Percentiles rank a stretch among this genome's conserved stretches.
Conservation (phyloP, 2,797 vertebrate species). For the Cyclura pinguis region DNA sequence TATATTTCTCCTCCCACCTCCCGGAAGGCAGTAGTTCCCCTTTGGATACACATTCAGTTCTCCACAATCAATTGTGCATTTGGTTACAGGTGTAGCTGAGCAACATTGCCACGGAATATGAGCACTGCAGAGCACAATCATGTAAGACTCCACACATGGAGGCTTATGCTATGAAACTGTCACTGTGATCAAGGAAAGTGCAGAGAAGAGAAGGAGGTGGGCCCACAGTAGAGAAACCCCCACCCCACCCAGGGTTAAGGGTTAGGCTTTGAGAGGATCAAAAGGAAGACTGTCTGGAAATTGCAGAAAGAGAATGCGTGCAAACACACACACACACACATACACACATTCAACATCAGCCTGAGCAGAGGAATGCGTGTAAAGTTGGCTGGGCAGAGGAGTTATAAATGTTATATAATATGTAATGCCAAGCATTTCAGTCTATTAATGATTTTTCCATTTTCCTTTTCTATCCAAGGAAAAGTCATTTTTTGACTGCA, state of each 20-base stretch:
- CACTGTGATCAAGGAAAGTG: background rate
- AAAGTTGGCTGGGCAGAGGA: background rate
- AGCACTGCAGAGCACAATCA: too few species aligned
- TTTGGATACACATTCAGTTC: too few species aligned
- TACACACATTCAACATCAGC: background rate
- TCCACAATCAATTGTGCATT: too few species aligned
- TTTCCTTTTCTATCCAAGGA: slow-evolving; percentile 40
- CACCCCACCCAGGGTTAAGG: background rate
- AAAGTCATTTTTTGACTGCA: slow-evolving; percentile 29
- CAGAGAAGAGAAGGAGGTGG: background rate
- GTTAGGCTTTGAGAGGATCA: background rate
- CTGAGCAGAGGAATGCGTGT: too few species aligned
- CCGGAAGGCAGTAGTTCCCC: too few species aligned
- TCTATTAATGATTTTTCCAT: background rate
- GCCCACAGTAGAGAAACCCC: too few species aligned
- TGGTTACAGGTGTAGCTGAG: too few species aligned
- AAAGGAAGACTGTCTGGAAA: background rate
- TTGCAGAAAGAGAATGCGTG: background rate
- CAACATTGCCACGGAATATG: too few species aligned
- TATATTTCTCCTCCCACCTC: too few species aligned
- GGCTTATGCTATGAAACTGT: too few species aligned
- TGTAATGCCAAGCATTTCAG: background rate
- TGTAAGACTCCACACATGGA: too few species aligned
- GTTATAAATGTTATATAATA: background rate
- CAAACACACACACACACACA: background rate